Conservation (phyloP, 2,113 vertebrate genomes). For the Perccottus glenii region DNA sequence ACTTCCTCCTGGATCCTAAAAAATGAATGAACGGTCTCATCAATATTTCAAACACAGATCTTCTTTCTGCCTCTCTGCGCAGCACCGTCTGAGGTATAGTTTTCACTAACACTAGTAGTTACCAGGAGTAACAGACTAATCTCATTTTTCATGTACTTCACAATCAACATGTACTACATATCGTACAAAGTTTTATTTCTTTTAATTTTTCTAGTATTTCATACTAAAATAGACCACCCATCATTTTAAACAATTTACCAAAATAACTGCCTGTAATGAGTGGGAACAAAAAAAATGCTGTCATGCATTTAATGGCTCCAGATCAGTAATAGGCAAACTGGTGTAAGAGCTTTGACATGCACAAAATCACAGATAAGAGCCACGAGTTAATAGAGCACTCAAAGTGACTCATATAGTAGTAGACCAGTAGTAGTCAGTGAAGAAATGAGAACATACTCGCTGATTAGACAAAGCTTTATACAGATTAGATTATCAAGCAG, state of each 20-base stretch:
- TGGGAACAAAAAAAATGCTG: slow-evolving; percentile 37
- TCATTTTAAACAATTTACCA: too few relatives aligned
- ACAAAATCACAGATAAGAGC: slow-evolving; percentile 38
- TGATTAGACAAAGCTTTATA: slow-evolving; percentile 20
- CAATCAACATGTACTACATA: slow-evolving; percentile 12
- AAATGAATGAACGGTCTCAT: slow-evolving; percentile 54
- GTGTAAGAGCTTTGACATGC: slow-evolving; percentile 48
- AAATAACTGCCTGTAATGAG: background rate
- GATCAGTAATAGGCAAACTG: slow-evolving; percentile 24
- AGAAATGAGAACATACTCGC: background rate
- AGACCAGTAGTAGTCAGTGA: slow-evolving; percentile 26
- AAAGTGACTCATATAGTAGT: slow-evolving; percentile 9
- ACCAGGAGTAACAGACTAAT: slow-evolving; percentile 33
- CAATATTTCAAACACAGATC: slow-evolving; percentile 71
- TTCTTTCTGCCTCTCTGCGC: slow-evolving; percentile 53
- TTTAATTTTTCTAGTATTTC: background rate
- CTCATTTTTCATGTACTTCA: slow-evolving; percentile 8
- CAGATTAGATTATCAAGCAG: slow-evolving; percentile 28
- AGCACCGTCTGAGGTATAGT: slow-evolving; percentile 23
- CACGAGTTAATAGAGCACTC: slow-evolving; percentile 31
- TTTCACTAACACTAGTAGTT: slow-evolving; percentile 41
- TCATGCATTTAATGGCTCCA: slow-evolving; percentile 46
- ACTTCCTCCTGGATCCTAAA: slow-evolving; percentile 23
- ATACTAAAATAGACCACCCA: too few relatives aligned
- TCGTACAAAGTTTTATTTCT: background rate